A percentile compares a stretch with the other conserved stretches of the same genome.
These are phyloP conservation scores for Miniopterus natalensis DNA, from an alignment of 2,113 vertebrate species.

Conservation along the genomic window DNA sequence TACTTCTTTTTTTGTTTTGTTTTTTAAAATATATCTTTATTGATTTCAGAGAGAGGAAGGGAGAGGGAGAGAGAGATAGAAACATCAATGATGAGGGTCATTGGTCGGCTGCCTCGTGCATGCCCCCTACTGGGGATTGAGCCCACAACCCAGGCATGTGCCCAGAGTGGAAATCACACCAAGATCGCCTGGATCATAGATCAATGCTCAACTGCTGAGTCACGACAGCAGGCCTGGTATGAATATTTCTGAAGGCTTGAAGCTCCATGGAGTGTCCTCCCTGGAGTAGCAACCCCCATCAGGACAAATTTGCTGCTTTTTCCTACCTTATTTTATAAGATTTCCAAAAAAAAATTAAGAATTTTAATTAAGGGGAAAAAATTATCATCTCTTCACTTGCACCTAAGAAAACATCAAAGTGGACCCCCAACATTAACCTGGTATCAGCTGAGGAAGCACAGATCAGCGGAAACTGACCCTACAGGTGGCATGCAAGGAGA, in stretches of 20 bases:
- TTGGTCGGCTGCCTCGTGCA: no score
- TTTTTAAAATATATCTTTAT: no score
- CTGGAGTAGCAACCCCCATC: not conserved
- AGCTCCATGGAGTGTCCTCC: not conserved
- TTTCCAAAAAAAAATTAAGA: not conserved
- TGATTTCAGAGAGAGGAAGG: no score
- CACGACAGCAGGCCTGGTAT: not conserved
- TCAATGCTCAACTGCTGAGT: no score
- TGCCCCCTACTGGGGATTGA: no score
- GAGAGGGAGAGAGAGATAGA: no score
- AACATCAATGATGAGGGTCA: no score
- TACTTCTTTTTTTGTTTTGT: no score
- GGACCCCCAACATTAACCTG: not conserved
- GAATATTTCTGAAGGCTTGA: not conserved
- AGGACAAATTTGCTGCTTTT: not conserved
- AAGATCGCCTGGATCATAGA: no score
- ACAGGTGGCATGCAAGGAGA: rapidly evolving
- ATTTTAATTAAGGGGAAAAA: not conserved
- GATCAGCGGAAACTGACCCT: not conserved
- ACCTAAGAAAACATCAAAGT: not conserved
- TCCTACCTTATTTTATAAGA: not conserved
- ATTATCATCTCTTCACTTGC: not conserved
- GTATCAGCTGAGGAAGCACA: not conserved
- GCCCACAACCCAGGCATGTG: no score
- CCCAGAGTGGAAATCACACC: no score